Evolutionary conservation across 2,797 vertebrate genomes (phyloP).

Genomic region (Urophycis tenuis): DNA sequence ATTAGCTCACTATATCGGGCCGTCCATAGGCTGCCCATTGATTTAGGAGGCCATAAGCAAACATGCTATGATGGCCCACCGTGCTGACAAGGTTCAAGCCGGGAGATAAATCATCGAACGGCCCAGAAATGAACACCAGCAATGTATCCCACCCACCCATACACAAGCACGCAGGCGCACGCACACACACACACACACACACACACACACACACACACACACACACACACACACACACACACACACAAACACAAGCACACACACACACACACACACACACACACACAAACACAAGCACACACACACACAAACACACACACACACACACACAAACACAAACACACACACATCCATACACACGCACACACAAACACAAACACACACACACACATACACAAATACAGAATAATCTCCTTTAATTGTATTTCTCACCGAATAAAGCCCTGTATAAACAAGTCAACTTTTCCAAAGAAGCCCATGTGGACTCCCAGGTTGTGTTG

Average conservation of each 20-base stretch:
- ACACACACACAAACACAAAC: slow-evolving; percentile 13
- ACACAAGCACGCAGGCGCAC: slow-evolving; percentile 9
- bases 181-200: slow-evolving; percentile 19
- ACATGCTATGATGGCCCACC: slow-evolving; percentile 40
- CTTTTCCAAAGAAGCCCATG: not conserved
- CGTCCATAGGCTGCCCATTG: slow-evolving; percentile 60
- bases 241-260: not conserved
- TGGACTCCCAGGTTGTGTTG: not conserved
- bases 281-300: slow-evolving; percentile 7
- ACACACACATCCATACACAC: not conserved
- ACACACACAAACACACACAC: slow-evolving; percentile 17
- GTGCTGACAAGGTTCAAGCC: slow-evolving; percentile 45
- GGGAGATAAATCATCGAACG: slow-evolving; percentile 55
- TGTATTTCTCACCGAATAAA: not conserved
- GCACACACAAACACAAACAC: not conserved
- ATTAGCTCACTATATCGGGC: slow-evolving; percentile 67
- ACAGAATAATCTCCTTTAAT: not conserved
- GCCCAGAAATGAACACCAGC: slow-evolving; percentile 18
- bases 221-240: not conserved
- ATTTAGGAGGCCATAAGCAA: slow-evolving; percentile 65
- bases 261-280: slow-evolving; percentile 6
- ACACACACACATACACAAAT: slow-evolving; percentile 2
- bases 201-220: slow-evolving; percentile 8
- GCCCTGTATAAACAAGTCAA: not conserved
- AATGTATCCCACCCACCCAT: slow-evolving; percentile 4